Conservation (phyloP, 2,888 invertebrate species). For the Cyaniris semiargus region DNA sequence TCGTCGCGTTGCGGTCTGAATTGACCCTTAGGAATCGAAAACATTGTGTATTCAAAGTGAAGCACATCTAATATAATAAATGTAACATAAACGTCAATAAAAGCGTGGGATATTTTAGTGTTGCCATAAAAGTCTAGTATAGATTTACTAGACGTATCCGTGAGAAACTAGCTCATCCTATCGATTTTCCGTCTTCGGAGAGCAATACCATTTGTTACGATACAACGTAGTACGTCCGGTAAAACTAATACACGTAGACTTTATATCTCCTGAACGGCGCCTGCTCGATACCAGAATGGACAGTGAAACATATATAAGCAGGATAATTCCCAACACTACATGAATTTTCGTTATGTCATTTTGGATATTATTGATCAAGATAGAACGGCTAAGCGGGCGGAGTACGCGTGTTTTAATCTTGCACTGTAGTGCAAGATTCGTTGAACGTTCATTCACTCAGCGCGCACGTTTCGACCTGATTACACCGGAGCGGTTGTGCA, state of each 20-base stretch:
- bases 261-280: slow-evolving; percentile 17
- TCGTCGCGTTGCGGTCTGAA: too few species aligned
- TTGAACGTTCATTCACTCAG: too few species aligned
- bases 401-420: too few species aligned
- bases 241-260: slow-evolving; percentile 17
- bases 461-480: too few species aligned
- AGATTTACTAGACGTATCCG: slow-evolving; percentile 24
- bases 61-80: neutral
- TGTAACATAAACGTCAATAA: slow-evolving; percentile 16
- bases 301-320: neutral
- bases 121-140: slow-evolving; percentile 14
- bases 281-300: slow-evolving; percentile 5
- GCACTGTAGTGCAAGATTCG: too few species aligned
- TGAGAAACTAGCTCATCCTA: slow-evolving; percentile 28
- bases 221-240: slow-evolving; percentile 23
- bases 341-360: neutral
- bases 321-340: neutral
- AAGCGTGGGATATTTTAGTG: slow-evolving; percentile 8
- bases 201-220: slow-evolving; percentile 32
- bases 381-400: too few species aligned
- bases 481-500: too few species aligned
- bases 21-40: neutral
- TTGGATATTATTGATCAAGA: neutral
- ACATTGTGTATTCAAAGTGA: neutral
- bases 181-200: slow-evolving; percentile 32